These are phyloP conservation scores for Sphaeridia pumilis DNA, from an alignment of 2,888 invertebrate genomes.

Conservation along the genomic window DNA sequence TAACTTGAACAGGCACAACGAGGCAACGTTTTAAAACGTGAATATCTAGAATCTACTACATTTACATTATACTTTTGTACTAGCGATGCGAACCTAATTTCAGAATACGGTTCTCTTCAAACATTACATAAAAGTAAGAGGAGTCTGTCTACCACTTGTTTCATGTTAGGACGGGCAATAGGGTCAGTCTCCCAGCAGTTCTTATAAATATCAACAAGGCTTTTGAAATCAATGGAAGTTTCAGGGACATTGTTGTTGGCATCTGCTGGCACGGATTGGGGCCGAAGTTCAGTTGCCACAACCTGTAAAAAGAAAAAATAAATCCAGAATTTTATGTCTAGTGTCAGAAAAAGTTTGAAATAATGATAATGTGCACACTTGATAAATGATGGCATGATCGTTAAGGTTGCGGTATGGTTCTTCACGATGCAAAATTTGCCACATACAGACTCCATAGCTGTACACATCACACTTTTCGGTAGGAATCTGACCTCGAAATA, in stretches of 20 bases:
- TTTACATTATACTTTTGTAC: too few species aligned
- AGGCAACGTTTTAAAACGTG: too few species aligned
- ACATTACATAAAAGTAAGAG: constrained; percentile 4
- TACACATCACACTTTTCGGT: constrained; percentile 47
- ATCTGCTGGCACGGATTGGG: constrained; percentile 3
- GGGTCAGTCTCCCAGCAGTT: constrained; percentile 39
- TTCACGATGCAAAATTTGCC: constrained; percentile 47
- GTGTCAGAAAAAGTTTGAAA: too few species aligned
- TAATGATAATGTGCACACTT: too few species aligned
- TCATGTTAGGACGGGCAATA: constrained; percentile 37
- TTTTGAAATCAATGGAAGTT: not conserved
- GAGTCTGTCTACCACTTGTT: constrained; percentile 28
- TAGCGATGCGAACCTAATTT: too few species aligned
- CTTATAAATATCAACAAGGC: constrained; percentile 34
- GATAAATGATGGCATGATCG: constrained; percentile 36
- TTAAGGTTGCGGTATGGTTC: constrained; percentile 42
- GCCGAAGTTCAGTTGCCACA: constrained; percentile 33
- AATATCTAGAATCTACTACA: too few species aligned
- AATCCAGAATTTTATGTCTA: too few species aligned
- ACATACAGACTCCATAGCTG: constrained; percentile 49
- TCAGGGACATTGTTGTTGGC: not conserved
- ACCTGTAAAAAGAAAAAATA: too few species aligned
- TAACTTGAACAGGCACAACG: too few species aligned
- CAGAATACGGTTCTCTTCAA: not conserved
- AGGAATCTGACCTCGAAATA: constrained; percentile 43